Base-by-base conservation (phyloP, 1,140 invertebrate genomes). In the Drosophila truncata region DNA sequence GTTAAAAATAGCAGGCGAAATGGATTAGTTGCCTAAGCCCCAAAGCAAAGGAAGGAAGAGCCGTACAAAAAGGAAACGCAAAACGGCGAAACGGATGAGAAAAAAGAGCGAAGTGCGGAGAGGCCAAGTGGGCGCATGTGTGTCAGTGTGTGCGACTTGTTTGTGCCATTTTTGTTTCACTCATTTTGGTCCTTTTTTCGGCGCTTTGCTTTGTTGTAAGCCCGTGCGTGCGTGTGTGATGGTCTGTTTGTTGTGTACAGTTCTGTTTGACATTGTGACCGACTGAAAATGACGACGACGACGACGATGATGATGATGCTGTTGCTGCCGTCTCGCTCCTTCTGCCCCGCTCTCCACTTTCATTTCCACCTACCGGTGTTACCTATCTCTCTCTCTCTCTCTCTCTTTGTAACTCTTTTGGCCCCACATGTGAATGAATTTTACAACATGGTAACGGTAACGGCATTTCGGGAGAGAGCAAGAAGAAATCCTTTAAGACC, bases 1-100 rank as follows among this genome's bases (percentile, higher is more conserved):
- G 84, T 88, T 87, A 88, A 87, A 87, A 87, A 87, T 88, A 87
- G 84, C 83, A 77, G 71, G 77, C 72, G 84, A 80, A 84, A 87
- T 87, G 83, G 83, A 87, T 84, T 87, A 87, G 77, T 88, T 79
- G 63, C 81, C 71, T 52, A 57, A 60, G 63, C 74, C 57, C 37
- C 54, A 78, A 58, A 63, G 42, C 75, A 35, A 64, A 54, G 44
- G 62, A 49, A 67, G 46, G 66, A 50, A 72, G 62, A 25, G 52
- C 54, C 44, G 37, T 55, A 41, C 54, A 29, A 72, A 72, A 60
- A 72, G 70, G 70, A 72, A 72, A 60, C 70, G 70, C 35, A 72
- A 60, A 71, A 72, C 69, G 66, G 49, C 69, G 47, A 33, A 71
- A 41, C 62, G 65, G 65, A 55, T 55, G 52, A 66, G 58, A 65